A percentile compares a stretch with the other conserved stretches of the same genome.
Evolutionary conservation across 2,113 vertebrate genomes (phyloP).

Genomic region (Phoxinus phoxinus): DNA sequence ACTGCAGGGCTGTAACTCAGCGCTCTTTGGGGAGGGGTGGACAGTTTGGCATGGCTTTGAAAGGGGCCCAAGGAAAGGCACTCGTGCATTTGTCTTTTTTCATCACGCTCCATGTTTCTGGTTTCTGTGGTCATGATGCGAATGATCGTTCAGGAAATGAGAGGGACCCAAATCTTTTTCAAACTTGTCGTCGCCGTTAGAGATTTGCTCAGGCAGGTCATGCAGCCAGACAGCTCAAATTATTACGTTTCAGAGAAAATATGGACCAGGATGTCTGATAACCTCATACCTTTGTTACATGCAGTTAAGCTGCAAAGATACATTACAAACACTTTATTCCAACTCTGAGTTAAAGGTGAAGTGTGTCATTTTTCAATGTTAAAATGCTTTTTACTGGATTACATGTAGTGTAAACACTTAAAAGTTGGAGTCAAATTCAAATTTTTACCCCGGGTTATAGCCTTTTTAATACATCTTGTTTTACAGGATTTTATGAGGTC

Average conservation of each 20-base stretch:
- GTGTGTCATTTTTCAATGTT: background rate
- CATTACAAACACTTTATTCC: background rate
- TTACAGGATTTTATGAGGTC: background rate
- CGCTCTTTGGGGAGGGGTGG: conserved; percentile 20
- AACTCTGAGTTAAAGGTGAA: background rate
- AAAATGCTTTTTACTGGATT: background rate
- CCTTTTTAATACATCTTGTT: background rate
- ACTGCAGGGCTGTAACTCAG: conserved; percentile 42
- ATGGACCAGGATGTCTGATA: conserved; percentile 8
- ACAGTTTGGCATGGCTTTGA: conserved; percentile 41
- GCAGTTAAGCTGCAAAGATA: conserved; percentile 7
- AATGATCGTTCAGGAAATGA: conserved; percentile 43
- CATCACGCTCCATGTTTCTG: conserved; percentile 30
- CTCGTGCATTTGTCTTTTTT: conserved; percentile 42
- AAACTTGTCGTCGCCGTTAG: conserved; percentile 33
- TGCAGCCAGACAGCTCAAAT: conserved; percentile 5
- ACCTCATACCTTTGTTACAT: background rate
- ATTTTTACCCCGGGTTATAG: background rate
- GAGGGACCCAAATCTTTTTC: conserved; percentile 29
- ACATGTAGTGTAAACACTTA: background rate
- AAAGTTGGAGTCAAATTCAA: background rate
- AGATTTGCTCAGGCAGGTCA: conserved; percentile 14
- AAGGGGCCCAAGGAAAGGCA: conserved; percentile 35
- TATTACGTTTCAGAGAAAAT: conserved; percentile 9
- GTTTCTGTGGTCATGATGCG: conserved; percentile 14